phyloP scores from a whole-genome alignment of 1,140 invertebrate species.

The Calosoma granatense region DNA sequence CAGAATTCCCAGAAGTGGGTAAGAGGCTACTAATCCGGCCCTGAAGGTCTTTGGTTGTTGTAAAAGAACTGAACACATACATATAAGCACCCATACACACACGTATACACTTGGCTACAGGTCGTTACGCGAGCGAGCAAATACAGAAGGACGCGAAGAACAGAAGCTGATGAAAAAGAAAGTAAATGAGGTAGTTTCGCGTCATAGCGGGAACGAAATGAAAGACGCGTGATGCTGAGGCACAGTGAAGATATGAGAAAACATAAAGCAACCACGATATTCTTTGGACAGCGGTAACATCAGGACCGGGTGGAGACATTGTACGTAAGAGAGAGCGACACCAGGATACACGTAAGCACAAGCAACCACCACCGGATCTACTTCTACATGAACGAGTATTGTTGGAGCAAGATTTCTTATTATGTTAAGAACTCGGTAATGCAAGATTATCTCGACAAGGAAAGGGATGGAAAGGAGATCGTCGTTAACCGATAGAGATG shows the following conservation, averaged over 20 bases:
- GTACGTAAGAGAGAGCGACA: too few relatives aligned
- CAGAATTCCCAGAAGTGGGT: too few relatives aligned
- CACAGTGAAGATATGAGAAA: constrained; percentile 1
- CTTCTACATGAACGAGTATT: not conserved
- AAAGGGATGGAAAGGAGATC: not conserved
- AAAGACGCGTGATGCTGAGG: not conserved
- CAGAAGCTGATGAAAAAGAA: constrained; percentile 6
- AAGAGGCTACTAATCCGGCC: too few relatives aligned
- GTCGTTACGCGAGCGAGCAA: too few relatives aligned
- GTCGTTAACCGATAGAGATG: too few relatives aligned
- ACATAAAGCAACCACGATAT: constrained; percentile 1
- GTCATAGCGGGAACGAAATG: not conserved
- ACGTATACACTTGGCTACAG: too few relatives aligned
- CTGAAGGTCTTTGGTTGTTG: too few relatives aligned
- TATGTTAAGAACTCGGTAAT: not conserved
- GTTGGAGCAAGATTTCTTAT: not conserved
- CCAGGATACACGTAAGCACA: not conserved
- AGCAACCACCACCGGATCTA: not conserved
- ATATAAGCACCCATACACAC: too few relatives aligned
- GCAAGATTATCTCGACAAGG: not conserved
- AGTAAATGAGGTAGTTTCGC: constrained; percentile 8
- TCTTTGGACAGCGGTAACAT: too few relatives aligned
- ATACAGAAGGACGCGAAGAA: not conserved
- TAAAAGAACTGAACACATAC: too few relatives aligned
- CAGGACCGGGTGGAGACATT: not conserved